These are phyloP conservation scores for Homarus gammarus DNA, from an alignment of 2,888 invertebrate species.

Conservation along the genomic window DNA sequence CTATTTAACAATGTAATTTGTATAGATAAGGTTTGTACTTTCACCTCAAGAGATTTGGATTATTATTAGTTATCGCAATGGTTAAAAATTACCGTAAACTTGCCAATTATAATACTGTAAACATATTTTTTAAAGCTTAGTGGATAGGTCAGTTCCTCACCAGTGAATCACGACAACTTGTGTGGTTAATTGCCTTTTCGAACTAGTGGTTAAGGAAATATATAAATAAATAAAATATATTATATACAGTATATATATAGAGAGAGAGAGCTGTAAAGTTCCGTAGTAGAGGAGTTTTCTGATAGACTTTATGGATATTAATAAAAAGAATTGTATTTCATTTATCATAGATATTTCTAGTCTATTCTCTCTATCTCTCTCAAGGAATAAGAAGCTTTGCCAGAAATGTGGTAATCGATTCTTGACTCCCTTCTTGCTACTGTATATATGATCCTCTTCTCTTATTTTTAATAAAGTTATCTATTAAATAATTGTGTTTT, in stretches of 20 bases:
- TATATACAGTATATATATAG: conserved; percentile 19
- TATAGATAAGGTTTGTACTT: no score
- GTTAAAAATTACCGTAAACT: no score
- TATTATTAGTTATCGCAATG: no score
- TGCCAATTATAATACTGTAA: no score
- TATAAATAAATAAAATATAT: background rate
- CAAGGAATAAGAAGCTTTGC: background rate
- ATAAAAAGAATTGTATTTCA: background rate
- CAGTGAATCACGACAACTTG: background rate
- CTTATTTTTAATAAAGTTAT: conserved; percentile 58
- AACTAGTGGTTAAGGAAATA: background rate
- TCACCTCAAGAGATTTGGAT: no score
- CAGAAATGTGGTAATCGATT: background rate
- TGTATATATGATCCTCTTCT: conserved; percentile 35
- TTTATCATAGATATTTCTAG: background rate
- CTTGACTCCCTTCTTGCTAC: background rate
- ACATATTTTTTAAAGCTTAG: no score
- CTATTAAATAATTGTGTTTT: conserved; percentile 31
- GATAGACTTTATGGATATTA: conserved; percentile 7
- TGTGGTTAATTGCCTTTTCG: background rate
- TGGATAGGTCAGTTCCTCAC: no score
- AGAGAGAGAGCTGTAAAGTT: background rate
- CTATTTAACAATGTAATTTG: no score
- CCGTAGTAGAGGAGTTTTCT: background rate
- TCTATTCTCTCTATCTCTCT: background rate